Base-by-base conservation (phyloP, 2,113 vertebrate genomes). In the Galemys pyrenaicus region DNA sequence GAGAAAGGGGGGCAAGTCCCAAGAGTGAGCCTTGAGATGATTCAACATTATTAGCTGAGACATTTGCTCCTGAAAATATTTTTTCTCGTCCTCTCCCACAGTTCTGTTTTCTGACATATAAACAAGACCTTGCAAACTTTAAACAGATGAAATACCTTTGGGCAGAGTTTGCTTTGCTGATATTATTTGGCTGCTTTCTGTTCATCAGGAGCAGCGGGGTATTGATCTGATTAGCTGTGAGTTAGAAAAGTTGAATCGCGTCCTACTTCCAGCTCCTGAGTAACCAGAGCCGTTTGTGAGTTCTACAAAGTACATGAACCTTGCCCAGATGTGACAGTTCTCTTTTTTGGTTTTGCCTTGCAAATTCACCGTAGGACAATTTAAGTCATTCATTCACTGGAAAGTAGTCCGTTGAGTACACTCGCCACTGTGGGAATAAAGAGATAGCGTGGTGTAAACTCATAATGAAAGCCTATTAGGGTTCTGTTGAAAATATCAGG, bases 71-170 rank as follows among this genome's bases (percentile, higher is more conserved):
- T 79, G 80, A 81, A 87, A 92, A 83, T 8, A 26, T 75, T 58
- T 89, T n/a, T 35, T 80, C 11, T 65, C 67, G 56, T 86, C 62
- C 77, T 95, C 74, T 90, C 83, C 65, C 41, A n/a, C 3, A 2
- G 44, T 77, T 97, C 92, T 78, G 65, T 78, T 56, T 92, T 93
- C 46, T 54, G 56, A 96, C 60, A 37, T 5, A 60, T n/a, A 87
- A 95, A 94, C 77, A 85, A 73, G 84, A 91, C 79, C 94, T 94
- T 39, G 67, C 89, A 65, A 95, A 92, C 83, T 94, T 92, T 80
- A 84, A 91, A 84, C 84, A 87, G 88, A 92, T 90, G 56, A 92
- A 91, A 92, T 77, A 95, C 86, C 85, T 95, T 65, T 74, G 78
- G 90, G 92, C 87, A 90, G 94, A 62, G 74, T 85, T 92, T 79